Percentiles rank a stretch among this genome's conserved stretches.
These are phyloP conservation scores for Diadema setosum DNA, from an alignment of 35 echinoderm and acorn worm genomes.

Conservation along the genomic window DNA sequence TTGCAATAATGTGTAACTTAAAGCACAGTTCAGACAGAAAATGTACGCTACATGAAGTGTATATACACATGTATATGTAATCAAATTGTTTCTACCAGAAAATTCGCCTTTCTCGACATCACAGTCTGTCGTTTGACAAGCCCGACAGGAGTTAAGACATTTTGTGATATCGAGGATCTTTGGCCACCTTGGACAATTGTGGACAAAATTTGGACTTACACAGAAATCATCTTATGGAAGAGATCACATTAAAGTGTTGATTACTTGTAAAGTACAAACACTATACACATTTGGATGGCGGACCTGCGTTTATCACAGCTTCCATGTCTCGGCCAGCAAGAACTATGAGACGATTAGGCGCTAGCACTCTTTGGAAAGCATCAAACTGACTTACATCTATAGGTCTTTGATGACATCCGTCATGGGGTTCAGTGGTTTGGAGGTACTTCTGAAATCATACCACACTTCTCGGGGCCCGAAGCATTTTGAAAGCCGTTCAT, in stretches of 20 bases:
- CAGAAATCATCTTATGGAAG: background rate
- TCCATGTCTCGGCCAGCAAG: background rate
- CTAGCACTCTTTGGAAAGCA: background rate
- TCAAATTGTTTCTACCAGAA: too few relatives aligned
- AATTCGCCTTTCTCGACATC: too few relatives aligned
- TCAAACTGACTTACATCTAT: background rate
- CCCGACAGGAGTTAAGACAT: background rate
- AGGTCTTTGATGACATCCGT: background rate
- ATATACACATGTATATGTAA: too few relatives aligned
- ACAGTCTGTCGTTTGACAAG: background rate
- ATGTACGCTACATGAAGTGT: background rate
- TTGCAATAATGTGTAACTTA: background rate
- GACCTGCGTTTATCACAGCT: background rate
- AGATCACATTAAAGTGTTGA: background rate
- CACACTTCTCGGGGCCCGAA: background rate
- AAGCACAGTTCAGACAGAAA: background rate
- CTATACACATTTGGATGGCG: background rate
- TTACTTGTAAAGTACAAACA: background rate
- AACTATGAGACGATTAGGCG: background rate
- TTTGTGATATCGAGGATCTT: background rate
- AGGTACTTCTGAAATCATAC: background rate
- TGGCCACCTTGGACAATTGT: background rate
- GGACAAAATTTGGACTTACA: background rate
- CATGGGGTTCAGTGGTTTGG: background rate
- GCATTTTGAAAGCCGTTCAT: background rate